These are phyloP conservation scores for Caretta caretta DNA, from an alignment of 2,113 vertebrate species.

Conservation along the genomic window DNA sequence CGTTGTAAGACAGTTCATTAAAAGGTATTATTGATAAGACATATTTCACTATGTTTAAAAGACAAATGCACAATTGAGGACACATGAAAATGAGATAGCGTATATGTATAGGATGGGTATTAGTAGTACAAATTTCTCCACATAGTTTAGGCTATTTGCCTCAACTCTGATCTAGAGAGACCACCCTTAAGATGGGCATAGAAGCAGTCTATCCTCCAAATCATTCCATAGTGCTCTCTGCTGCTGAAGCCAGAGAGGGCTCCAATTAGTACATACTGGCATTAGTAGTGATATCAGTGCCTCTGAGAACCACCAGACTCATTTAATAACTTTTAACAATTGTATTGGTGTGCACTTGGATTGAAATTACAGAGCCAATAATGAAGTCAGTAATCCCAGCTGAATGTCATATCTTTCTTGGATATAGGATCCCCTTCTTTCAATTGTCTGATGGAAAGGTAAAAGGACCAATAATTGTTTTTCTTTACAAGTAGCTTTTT, in stretches of 20 bases:
- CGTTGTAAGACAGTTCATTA: not conserved
- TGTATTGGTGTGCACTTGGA: not conserved
- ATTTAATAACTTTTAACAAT: not conserved
- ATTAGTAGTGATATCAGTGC: not conserved
- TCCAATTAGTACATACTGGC: not conserved
- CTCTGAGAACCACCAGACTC: accelerated
- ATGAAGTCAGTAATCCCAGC: not conserved
- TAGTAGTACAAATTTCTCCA: not conserved
- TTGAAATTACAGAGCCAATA: not conserved
- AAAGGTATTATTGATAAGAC: not conserved
- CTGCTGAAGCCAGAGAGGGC: not conserved
- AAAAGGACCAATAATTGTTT: not conserved
- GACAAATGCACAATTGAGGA: not conserved
- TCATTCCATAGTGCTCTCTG: not conserved
- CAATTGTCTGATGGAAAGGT: not conserved
- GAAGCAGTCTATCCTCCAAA: not conserved
- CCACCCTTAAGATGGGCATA: not conserved
- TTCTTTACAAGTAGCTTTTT: constrained; percentile 14
- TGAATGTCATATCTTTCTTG: not conserved
- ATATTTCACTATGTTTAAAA: not conserved
- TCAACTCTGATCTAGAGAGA: not conserved
- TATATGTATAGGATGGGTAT: not conserved
- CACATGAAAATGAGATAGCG: not conserved
- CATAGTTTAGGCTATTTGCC: not conserved
- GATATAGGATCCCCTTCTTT: not conserved